Conservation (phyloP, 1,140 invertebrate species). For the Cotesia typhae region DNA sequence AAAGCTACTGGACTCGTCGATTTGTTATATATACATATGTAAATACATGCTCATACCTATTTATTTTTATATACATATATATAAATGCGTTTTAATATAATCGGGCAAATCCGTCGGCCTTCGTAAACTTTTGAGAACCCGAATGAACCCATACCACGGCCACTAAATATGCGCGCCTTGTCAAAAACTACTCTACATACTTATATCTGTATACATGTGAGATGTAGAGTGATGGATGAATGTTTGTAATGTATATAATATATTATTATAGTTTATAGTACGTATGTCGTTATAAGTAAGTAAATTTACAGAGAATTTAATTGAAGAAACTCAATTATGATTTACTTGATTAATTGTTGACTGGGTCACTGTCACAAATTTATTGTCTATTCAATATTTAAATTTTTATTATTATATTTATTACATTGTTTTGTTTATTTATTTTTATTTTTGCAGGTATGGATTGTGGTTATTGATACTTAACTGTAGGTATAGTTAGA, state of each 20-base stretch:
- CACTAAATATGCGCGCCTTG: conserved; percentile 41
- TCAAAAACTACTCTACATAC: conserved; percentile 36
- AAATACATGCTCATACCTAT: background rate
- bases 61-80: conserved; percentile 8
- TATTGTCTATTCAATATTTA: no score
- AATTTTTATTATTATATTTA: no score
- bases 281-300: background rate
- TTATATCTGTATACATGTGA: background rate
- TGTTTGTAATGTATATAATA: background rate
- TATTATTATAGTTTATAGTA: background rate
- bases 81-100: conserved; percentile 6
- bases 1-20: background rate
- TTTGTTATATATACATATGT: conserved; percentile 11
- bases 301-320: no score
- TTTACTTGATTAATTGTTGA: no score
- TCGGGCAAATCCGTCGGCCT: conserved; percentile 34
- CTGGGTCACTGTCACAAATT: no score
- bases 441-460: no score
- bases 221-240: background rate
- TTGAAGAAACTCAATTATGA: no score
- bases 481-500: no score
- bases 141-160: conserved; percentile 21
- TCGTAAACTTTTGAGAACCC: conserved; percentile 23
- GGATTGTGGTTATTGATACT: no score
- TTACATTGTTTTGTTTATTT: no score